Conservation (phyloP, 2,888 invertebrate species). For the Phorcus lineatus region DNA sequence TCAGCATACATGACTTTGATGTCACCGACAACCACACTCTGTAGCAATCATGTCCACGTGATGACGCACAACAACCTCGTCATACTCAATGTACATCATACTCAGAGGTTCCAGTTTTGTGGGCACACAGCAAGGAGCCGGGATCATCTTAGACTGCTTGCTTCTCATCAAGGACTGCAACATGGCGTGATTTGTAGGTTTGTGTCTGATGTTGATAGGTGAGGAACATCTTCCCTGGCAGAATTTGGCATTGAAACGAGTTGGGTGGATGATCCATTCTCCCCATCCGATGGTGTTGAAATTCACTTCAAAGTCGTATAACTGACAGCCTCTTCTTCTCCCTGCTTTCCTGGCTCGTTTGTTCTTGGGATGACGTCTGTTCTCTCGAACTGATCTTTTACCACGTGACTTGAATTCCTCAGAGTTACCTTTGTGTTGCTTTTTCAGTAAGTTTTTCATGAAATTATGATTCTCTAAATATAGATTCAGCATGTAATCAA, state of each 20-base stretch:
- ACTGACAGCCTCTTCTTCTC: constrained; percentile 52
- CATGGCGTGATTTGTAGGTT: constrained; percentile 73
- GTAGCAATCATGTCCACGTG: constrained; percentile 71
- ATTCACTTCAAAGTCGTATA: constrained; percentile 66
- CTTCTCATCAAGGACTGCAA: constrained; percentile 70
- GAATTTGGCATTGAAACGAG: constrained; percentile 66
- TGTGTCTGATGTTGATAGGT: constrained; percentile 57
- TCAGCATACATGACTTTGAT: no score
- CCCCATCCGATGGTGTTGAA: constrained; percentile 72
- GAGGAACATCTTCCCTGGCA: constrained; percentile 70
- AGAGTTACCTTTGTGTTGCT: no score
- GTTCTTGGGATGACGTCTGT: constrained; percentile 33
- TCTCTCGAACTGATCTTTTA: neutral
- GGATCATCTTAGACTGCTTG: constrained; percentile 57
- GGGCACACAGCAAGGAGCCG: constrained; percentile 72
- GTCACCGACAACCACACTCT: constrained; percentile 70
- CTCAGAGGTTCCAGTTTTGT: constrained; percentile 67
- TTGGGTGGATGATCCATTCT: constrained; percentile 72
- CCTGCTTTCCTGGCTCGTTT: constrained; percentile 42
- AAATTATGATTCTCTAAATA: no score
- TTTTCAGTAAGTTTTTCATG: no score
- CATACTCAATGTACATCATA: constrained; percentile 72
- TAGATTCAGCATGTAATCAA: no score
- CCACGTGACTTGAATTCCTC: neutral
- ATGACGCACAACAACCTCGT: constrained; percentile 70